Conservation (phyloP, 2,797 vertebrate genomes). For the Ctenochaetus hawaiiensis region DNA sequence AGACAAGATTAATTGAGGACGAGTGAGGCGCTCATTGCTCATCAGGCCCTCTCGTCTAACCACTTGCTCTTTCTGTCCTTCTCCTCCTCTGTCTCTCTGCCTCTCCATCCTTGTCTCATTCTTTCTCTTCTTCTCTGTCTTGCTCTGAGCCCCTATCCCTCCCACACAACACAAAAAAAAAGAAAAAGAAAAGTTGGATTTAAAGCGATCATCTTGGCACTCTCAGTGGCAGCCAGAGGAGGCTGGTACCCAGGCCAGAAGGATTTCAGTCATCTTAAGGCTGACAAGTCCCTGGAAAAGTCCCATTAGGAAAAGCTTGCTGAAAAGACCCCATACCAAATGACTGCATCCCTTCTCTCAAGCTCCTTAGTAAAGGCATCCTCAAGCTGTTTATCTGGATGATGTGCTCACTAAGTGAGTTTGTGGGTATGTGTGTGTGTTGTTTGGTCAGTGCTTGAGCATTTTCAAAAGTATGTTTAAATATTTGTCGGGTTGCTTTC, state of each 20-base stretch:
- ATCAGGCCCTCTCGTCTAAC: slow-evolving; percentile 78
- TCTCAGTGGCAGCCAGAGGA: slow-evolving; percentile 75
- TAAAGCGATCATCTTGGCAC: slow-evolving; percentile 79
- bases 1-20: slow-evolving; percentile 99
- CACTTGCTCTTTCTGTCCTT: slow-evolving; percentile 72
- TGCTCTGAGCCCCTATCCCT: slow-evolving; percentile 54
- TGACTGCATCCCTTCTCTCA: slow-evolving; percentile 77
- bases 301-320: slow-evolving; percentile 84
- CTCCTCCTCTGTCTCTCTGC: slow-evolving; percentile 63
- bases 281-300: slow-evolving; percentile 83
- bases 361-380: slow-evolving; percentile 78
- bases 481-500: slow-evolving; percentile 27
- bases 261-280: slow-evolving; percentile 86
- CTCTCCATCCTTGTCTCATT: slow-evolving; percentile 73
- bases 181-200: slow-evolving; percentile 67
- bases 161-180: slow-evolving; percentile 56
- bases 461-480: slow-evolving; percentile 20
- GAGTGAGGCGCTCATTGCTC: slow-evolving; percentile 87
- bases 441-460: slow-evolving; percentile 35
- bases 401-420: slow-evolving; percentile 70
- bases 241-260: slow-evolving; percentile 74
- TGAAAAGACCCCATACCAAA: slow-evolving; percentile 80
- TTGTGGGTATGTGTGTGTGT: slow-evolving; percentile 54
- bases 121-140: slow-evolving; percentile 61
- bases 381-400: slow-evolving; percentile 80